Conservation (phyloP, 1,140 invertebrate genomes). For the Callitettix versicolor region DNA sequence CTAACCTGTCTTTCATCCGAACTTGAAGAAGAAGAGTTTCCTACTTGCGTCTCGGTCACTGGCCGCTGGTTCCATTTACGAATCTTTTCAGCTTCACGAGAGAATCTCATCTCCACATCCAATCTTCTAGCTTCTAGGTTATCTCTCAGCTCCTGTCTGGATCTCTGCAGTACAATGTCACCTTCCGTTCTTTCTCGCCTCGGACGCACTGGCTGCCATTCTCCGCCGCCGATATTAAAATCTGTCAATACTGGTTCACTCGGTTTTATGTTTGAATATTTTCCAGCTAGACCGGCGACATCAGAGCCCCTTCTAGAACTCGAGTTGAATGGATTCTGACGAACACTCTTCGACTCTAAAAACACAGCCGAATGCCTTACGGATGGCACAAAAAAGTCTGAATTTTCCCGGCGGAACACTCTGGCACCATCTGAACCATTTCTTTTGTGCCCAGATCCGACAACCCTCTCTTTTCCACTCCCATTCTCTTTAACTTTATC, state of each 20-base stretch:
- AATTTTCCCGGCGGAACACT: constrained; percentile 69
- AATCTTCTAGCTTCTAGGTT: constrained; percentile 36
- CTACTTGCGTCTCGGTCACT: neutral
- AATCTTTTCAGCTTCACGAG: constrained; percentile 14
- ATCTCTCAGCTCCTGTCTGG: constrained; percentile 31
- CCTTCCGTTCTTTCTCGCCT: constrained; percentile 77
- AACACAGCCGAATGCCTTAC: constrained; percentile 63
- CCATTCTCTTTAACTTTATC: constrained; percentile 17
- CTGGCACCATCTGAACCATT: constrained; percentile 32
- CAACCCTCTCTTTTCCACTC: neutral
- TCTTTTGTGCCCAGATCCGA: constrained; percentile 17
- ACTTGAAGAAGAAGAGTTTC: neutral
- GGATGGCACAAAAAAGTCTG: constrained; percentile 54
- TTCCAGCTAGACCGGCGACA: constrained; percentile 14
- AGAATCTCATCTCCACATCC: constrained; percentile 27
- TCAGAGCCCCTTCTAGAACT: constrained; percentile 22
- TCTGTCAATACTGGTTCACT: constrained; percentile 57
- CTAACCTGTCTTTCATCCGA: constrained; percentile 2
- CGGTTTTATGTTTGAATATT: neutral
- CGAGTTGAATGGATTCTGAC: constrained; percentile 7
- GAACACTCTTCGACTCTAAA: constrained; percentile 36
- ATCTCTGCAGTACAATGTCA: constrained; percentile 56
- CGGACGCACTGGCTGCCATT: constrained; percentile 39
- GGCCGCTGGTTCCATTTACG: constrained; percentile 8
- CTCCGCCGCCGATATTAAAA: constrained; percentile 41